Percentiles rank a stretch among this genome's conserved stretches.
These are phyloP conservation scores for Heterohyrax brucei DNA, from an alignment of 2,797 vertebrate genomes.

Conservation along the genomic window DNA sequence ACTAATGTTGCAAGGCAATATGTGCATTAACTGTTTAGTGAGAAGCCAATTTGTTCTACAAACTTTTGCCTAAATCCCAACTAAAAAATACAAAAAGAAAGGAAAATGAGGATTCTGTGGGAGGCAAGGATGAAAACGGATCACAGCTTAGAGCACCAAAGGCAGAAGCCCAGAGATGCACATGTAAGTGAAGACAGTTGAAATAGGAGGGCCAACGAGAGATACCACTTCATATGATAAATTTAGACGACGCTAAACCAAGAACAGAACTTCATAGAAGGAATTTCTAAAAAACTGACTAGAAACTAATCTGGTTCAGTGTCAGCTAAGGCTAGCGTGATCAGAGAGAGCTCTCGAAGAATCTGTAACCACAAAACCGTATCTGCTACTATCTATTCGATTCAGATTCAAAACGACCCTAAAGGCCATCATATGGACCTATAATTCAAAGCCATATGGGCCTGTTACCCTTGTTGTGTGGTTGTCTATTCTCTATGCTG, in stretches of 20 bases:
- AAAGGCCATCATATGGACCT: too few relatives aligned
- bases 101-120: background rate
- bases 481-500: background rate
- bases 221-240: rapidly evolving
- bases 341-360: background rate
- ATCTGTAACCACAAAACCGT: background rate
- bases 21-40: too few relatives aligned
- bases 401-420: too few relatives aligned
- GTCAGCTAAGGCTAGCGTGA: background rate
- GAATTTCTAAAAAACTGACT: background rate
- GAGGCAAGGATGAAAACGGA: background rate
- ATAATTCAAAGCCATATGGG: background rate
- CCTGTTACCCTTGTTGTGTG: background rate
- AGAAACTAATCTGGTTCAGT: background rate
- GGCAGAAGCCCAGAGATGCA: background rate
- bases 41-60: too few relatives aligned
- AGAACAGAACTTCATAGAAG: background rate
- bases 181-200: background rate
- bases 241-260: background rate
- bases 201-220: too few relatives aligned
- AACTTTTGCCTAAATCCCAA: too few relatives aligned
- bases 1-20: too few relatives aligned
- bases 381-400: too few relatives aligned
- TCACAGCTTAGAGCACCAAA: background rate
- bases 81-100: background rate